These are phyloP conservation scores for Caenorhabditis panamensis DNA, from an alignment of 2,888 invertebrate genomes.

Conservation along the genomic window DNA sequence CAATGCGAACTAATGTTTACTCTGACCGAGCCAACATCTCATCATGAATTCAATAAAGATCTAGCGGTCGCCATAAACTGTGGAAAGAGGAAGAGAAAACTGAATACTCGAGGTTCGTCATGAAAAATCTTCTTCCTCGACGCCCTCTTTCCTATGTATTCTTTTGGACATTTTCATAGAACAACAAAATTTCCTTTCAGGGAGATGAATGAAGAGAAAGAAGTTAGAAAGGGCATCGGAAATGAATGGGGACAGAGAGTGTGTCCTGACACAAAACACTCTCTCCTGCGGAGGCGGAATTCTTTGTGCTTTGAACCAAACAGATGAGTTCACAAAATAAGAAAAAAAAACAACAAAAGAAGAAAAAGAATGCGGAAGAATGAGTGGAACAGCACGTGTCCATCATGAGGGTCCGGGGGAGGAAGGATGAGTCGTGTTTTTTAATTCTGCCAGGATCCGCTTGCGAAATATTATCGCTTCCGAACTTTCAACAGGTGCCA, in stretches of 20 bases:
- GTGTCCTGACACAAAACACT: slow-evolving; percentile 6
- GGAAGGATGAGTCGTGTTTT: slow-evolving; percentile 18
- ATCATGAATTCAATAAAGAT: slow-evolving; percentile 47
- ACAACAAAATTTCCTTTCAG: slow-evolving; percentile 2
- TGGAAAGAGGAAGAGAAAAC: background rate
- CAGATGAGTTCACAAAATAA: slow-evolving; percentile 2
- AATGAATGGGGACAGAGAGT: background rate
- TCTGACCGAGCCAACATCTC: slow-evolving; percentile 29
- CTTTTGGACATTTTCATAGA: background rate
- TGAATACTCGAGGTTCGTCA: background rate
- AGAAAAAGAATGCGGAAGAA: slow-evolving; percentile 17
- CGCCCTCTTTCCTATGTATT: too few species aligned
- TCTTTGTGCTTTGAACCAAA: slow-evolving; percentile 28
- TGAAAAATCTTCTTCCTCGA: background rate
- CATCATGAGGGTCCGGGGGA: background rate
- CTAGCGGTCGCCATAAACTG: slow-evolving; percentile 14
- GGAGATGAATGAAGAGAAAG: background rate
- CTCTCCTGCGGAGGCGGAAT: slow-evolving; percentile 2
- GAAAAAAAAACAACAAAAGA: background rate
- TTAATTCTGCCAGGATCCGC: slow-evolving; percentile 3
- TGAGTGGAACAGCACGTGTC: slow-evolving; percentile 6
- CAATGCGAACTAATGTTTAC: slow-evolving; percentile 39
- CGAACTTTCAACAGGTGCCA: slow-evolving; percentile 46
- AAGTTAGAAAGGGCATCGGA: slow-evolving; percentile 5
- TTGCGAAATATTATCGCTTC: slow-evolving; percentile 25